Conservation (phyloP, 2,888 invertebrate species). For the Lepidochitona cinerea region DNA sequence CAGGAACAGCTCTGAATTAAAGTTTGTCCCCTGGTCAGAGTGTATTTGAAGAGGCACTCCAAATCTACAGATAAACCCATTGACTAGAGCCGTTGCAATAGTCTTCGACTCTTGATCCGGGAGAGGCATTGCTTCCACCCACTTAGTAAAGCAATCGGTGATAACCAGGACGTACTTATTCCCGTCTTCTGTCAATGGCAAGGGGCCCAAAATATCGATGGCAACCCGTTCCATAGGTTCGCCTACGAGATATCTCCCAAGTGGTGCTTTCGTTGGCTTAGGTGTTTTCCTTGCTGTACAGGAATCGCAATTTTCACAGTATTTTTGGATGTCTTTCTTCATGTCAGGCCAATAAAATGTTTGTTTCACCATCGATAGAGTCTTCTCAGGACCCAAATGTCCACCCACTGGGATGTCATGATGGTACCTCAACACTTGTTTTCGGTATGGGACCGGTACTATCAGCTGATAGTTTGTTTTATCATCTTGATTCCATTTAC, state of each 20-base stretch:
- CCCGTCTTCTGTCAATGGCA: background rate
- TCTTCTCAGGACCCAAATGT: conserved; percentile 24
- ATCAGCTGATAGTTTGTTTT: conserved; percentile 9
- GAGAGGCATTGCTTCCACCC: background rate
- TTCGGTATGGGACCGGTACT: background rate
- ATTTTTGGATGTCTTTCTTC: conserved; percentile 11
- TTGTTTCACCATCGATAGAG: conserved; percentile 6
- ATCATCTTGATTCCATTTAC: conserved; percentile 16
- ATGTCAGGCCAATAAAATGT: conserved; percentile 22
- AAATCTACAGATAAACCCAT: conserved; percentile 6
- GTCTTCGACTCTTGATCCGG: background rate
- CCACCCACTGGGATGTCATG: conserved; percentile 12
- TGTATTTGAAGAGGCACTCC: conserved; percentile 18
- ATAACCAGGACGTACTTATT: background rate
- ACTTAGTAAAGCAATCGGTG: background rate
- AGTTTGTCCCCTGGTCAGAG: conserved; percentile 18
- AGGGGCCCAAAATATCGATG: background rate
- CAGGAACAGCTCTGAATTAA: conserved; percentile 17
- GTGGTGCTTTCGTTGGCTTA: conserved; percentile 9
- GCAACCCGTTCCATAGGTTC: background rate
- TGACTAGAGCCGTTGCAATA: background rate
- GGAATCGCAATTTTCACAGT: conserved; percentile 12
- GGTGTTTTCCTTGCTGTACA: conserved; percentile 22
- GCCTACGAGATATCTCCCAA: background rate
- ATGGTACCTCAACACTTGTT: background rate